These are phyloP conservation scores for Okapia johnstoni DNA, from an alignment of 2,113 vertebrate genomes.

Conservation along the genomic window DNA sequence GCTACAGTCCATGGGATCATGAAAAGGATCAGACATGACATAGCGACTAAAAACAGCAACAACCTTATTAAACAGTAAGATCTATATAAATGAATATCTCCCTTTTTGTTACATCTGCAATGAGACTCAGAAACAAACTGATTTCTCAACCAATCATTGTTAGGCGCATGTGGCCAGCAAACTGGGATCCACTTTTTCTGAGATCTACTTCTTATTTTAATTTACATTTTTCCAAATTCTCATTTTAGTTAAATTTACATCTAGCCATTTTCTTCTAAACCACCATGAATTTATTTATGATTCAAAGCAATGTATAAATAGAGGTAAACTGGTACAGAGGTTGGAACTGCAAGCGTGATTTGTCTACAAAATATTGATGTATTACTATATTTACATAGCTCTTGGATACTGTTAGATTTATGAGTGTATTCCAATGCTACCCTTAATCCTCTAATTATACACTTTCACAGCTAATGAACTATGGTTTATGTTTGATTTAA, in stretches of 20 bases:
- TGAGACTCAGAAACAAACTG: not conserved
- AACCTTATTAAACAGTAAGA: not conserved
- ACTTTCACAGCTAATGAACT: not conserved
- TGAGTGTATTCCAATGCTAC: not conserved
- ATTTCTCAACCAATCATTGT: not conserved
- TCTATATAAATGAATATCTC: not conserved
- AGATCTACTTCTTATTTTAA: constrained; percentile 6
- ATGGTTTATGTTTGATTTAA: not conserved
- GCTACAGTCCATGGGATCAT: not conserved
- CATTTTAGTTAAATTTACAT: constrained; percentile 1
- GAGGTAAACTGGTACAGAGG: not conserved
- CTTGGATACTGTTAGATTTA: not conserved
- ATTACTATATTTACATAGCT: not conserved
- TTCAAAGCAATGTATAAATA: not conserved
- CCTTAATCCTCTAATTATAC: not conserved
- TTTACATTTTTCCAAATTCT: not conserved
- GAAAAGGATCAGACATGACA: not conserved
- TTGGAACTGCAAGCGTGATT: not conserved
- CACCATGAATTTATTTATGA: not conserved
- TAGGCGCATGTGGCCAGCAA: not conserved
- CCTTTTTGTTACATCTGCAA: not conserved
- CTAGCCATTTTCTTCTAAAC: constrained; percentile 9
- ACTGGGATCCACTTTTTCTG: not conserved
- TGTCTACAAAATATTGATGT: not conserved
- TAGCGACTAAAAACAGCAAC: not conserved